These are phyloP conservation scores for Chouioia cunea DNA, from an alignment of 2,888 invertebrate species.

Conservation along the genomic window DNA sequence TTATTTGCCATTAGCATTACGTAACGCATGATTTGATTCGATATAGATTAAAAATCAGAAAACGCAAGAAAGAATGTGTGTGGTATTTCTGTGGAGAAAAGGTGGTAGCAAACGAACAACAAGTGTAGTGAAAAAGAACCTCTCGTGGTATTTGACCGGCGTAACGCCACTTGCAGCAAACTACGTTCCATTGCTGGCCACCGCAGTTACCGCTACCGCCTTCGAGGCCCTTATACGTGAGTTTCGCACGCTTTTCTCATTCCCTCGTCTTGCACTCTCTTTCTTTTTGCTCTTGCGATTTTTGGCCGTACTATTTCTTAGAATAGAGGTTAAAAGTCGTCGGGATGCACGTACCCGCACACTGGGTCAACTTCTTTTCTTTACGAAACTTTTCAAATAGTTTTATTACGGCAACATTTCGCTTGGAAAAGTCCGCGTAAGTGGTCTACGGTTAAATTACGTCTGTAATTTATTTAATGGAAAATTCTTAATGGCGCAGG, in stretches of 20 bases:
- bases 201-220: slow-evolving; percentile 34
- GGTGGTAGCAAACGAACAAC: neutral
- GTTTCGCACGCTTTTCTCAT: slow-evolving; percentile 30
- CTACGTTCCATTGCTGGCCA: slow-evolving; percentile 8
- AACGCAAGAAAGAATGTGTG: neutral
- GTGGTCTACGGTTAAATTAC: no score
- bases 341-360: neutral
- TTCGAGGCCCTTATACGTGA: slow-evolving; percentile 46
- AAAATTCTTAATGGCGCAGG: no score
- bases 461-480: no score
- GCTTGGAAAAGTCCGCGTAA: no score
- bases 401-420: no score
- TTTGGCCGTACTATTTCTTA: no score
- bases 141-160: neutral
- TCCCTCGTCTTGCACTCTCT: neutral
- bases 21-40: neutral
- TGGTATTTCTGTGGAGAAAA: neutral
- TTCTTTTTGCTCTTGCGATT: no score
- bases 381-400: neutral
- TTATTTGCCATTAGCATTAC: no score
- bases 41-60: slow-evolving; percentile 8
- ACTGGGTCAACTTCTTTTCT: neutral
- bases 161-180: slow-evolving; percentile 22
- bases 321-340: no score
- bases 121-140: slow-evolving; percentile 1